These are phyloP conservation scores for Lochmaea crataegi DNA, from an alignment of 2,888 invertebrate species.

Conservation along the genomic window DNA sequence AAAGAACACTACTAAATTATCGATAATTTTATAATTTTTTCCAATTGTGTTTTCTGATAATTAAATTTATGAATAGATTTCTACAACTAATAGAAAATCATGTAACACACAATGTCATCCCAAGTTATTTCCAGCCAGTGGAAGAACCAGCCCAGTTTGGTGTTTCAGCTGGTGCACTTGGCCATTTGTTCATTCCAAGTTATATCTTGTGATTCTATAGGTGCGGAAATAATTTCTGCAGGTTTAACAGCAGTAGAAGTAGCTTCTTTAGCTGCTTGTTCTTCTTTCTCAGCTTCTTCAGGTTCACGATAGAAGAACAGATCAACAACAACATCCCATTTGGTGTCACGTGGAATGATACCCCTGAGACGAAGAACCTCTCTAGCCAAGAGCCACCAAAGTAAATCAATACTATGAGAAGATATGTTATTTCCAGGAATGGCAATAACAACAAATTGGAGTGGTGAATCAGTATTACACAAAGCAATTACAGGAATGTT, in stretches of 20 bases:
- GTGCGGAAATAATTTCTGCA: conserved; percentile 50
- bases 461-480: conserved; percentile 97
- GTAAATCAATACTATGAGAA: conserved; percentile 94
- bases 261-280: conserved; percentile 88
- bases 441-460: conserved; percentile 97
- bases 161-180: conserved; percentile 59
- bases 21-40: no score
- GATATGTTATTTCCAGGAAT: conserved; percentile 99
- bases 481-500: conserved; percentile 99
- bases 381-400: conserved; percentile 99
- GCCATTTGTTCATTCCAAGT: conserved; percentile 67
- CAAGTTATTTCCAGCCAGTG: conserved; percentile 66
- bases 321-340: conserved; percentile 99
- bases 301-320: conserved; percentile 99
- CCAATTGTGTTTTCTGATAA: no score
- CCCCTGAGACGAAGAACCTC: conserved; percentile 95
- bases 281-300: conserved; percentile 97
- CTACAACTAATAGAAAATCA: conserved; percentile 39
- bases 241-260: conserved; percentile 63
- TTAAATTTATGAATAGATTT: no score
- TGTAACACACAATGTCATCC: conserved; percentile 18
- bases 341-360: conserved; percentile 88
- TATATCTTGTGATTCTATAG: conserved; percentile 51
- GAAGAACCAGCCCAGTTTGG: conserved; percentile 73
- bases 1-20: no score